Evolutionary conservation across 2,888 invertebrate genomes (phyloP).

Genomic region (Loripinus fragilis): DNA sequence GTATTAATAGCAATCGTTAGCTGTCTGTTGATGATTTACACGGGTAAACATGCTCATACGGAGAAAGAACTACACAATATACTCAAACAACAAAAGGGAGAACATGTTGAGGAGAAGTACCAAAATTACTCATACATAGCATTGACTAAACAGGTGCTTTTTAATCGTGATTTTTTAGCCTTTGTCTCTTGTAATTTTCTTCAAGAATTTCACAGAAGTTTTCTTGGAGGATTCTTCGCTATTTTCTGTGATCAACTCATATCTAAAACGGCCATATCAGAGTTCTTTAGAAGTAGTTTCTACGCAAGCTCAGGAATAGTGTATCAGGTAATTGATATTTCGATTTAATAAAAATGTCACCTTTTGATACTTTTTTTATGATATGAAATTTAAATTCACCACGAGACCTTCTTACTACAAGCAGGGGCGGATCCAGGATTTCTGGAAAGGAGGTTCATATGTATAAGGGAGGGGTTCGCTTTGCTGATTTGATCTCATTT

Average conservation of each 20-base stretch:
- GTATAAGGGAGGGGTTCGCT: too few relatives aligned
- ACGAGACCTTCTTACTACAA: too few relatives aligned
- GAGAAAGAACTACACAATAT: constrained; percentile 68
- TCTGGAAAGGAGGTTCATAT: too few relatives aligned
- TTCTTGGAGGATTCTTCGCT: constrained; percentile 71
- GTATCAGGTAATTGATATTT: constrained; percentile 62
- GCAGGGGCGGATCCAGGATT: too few relatives aligned
- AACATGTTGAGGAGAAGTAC: constrained; percentile 35
- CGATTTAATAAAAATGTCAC: too few relatives aligned
- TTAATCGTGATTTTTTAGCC: constrained; percentile 72
- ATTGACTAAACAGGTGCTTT: constrained; percentile 73
- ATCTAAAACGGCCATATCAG: constrained; percentile 63
- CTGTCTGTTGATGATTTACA: constrained; percentile 71
- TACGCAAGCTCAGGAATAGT: constrained; percentile 70
- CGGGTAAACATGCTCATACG: constrained; percentile 75
- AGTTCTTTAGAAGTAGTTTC: constrained; percentile 67
- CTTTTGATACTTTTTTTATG: too few relatives aligned
- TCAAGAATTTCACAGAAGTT: constrained; percentile 74
- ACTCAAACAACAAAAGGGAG: constrained; percentile 22
- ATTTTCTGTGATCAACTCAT: constrained; percentile 77
- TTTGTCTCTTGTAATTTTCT: constrained; percentile 79
- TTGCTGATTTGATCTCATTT: too few relatives aligned
- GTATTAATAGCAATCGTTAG: constrained; percentile 75
- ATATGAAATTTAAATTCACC: too few relatives aligned
- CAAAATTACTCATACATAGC: constrained; percentile 58